A percentile compares a stretch with the other conserved stretches of the same genome.
Conservation (phyloP, 2,888 invertebrate genomes). For the Lymantria dispar region DNA sequence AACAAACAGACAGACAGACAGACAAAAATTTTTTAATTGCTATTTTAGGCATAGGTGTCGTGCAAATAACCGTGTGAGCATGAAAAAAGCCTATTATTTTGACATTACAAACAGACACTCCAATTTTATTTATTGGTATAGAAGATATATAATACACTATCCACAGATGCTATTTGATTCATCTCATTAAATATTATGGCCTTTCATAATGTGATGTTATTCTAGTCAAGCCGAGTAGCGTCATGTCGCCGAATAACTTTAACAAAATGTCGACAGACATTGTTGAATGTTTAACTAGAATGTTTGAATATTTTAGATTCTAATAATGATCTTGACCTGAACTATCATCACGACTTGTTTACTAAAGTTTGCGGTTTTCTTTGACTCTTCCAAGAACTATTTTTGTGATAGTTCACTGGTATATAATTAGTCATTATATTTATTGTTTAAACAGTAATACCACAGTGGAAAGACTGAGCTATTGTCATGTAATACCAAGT, state of each 20-base stretch:
- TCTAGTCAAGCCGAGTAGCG: background rate
- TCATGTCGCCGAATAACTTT: constrained; percentile 5
- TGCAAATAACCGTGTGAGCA: too few species aligned
- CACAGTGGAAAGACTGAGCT: too few species aligned
- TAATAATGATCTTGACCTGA: constrained; percentile 12
- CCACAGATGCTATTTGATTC: too few species aligned
- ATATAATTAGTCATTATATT: background rate
- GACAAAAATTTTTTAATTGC: too few species aligned
- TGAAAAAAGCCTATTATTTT: too few species aligned
- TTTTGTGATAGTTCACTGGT: background rate
- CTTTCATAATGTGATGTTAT: background rate
- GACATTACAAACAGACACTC: too few species aligned
- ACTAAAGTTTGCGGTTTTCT: constrained; percentile 8
- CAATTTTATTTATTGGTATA: too few species aligned
- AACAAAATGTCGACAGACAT: constrained; percentile 18
- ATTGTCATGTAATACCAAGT: too few species aligned
- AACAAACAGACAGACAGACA: too few species aligned
- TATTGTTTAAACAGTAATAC: too few species aligned
- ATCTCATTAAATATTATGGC: background rate
- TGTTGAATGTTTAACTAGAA: constrained; percentile 17
- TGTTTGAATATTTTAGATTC: constrained; percentile 7
- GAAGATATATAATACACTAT: too few species aligned
- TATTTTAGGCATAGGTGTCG: too few species aligned
- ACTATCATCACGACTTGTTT: constrained; percentile 8
- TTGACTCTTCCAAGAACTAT: background rate